Conservation (phyloP, 2,797 vertebrate species). For the Pygocentrus nattereri region DNA sequence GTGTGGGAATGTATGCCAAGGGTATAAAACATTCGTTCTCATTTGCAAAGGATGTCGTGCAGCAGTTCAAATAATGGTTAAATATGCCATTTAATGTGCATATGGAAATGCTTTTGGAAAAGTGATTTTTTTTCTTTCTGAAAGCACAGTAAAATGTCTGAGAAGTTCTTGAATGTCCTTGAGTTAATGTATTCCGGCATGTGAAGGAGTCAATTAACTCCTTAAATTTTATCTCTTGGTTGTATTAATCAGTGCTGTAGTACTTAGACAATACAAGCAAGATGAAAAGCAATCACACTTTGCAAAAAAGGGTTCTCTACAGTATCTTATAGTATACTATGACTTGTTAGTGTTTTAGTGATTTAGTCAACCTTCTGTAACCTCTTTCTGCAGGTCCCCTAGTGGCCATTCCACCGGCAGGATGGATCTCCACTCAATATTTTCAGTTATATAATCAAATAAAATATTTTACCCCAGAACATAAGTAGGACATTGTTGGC, state of each 20-base stretch:
- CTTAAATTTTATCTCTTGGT: not conserved
- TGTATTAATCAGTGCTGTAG: conserved; percentile 1
- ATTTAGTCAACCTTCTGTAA: no score
- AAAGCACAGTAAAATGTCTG: conserved; percentile 6
- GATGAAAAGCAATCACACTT: not conserved
- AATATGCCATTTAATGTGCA: conserved; percentile 40
- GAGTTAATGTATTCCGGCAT: conserved; percentile 13
- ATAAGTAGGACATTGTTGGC: no score
- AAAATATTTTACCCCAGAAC: no score
- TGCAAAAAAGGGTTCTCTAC: no score
- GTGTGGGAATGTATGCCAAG: conserved; percentile 29
- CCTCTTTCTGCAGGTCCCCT: no score
- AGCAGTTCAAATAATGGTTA: conserved; percentile 45
- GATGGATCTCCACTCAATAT: no score
- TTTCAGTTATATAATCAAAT: no score
- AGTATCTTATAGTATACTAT: no score
- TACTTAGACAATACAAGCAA: not conserved
- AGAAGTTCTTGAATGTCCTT: conserved; percentile 12
- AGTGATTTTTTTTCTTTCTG: conserved; percentile 8
- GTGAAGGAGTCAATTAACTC: not conserved
- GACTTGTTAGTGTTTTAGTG: no score
- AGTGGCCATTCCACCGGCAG: no score
- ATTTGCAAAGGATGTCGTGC: conserved; percentile 58
- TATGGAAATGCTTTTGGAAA: conserved; percentile 29
- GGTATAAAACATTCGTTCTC: conserved; percentile 47